A percentile compares a stretch with the other conserved stretches of the same genome.
These are phyloP conservation scores for Steinernema carpocapsae DNA, from an alignment of 2,888 invertebrate genomes.

Conservation along the genomic window DNA sequence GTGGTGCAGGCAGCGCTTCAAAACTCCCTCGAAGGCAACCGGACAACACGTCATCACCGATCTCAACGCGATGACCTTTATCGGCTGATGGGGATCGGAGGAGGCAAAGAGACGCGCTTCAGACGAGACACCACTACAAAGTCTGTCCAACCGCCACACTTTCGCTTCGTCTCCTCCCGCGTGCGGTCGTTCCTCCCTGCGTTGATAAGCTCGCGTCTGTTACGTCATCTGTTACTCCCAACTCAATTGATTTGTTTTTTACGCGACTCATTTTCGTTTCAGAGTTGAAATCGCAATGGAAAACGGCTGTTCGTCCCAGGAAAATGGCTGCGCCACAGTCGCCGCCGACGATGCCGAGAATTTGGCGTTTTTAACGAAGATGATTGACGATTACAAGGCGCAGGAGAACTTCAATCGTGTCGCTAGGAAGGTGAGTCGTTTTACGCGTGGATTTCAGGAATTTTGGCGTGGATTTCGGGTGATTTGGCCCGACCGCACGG, in stretches of 20 bases:
- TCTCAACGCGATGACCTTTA: constrained; percentile 27
- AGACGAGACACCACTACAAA: constrained; percentile 13
- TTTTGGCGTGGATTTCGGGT: background rate
- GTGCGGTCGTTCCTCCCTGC: background rate
- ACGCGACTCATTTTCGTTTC: background rate
- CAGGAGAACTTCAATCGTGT: constrained; percentile 61
- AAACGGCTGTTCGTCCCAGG: background rate
- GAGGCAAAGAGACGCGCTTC: background rate
- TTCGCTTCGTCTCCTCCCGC: background rate
- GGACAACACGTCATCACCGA: background rate
- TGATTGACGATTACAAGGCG: constrained; percentile 28
- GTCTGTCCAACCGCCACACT: background rate
- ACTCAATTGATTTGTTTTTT: background rate
- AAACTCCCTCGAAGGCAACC: too few species aligned
- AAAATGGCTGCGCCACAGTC: background rate
- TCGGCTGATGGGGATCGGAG: background rate
- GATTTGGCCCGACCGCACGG: background rate
- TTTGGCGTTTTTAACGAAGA: constrained; percentile 5
- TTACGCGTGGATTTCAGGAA: background rate
- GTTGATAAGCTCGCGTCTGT: constrained; percentile 12
- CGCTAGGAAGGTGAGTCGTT: constrained; percentile 53
- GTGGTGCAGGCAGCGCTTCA: background rate
- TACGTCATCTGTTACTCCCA: background rate
- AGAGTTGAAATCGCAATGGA: constrained; percentile 3
- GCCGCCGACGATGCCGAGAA: background rate